Percentiles rank a stretch among this genome's conserved stretches.
phyloP scores from a whole-genome alignment of 1,140 invertebrate genomes.

The Bicyclus anynana region DNA sequence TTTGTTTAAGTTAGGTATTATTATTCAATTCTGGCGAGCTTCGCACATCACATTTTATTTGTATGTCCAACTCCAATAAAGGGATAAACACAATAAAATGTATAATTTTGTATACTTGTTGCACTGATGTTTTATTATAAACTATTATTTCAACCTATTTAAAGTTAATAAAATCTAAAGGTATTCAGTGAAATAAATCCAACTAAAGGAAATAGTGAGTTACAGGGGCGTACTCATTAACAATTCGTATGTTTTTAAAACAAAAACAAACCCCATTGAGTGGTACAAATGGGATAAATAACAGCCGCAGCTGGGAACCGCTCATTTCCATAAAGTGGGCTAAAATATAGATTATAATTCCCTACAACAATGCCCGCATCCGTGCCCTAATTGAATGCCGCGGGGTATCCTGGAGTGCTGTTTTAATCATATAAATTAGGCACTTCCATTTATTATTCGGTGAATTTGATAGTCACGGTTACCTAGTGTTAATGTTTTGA shows the following conservation, averaged over 20 bases:
- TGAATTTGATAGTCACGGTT: conserved; percentile 18
- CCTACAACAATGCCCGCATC: conserved; percentile 20
- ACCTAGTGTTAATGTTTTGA: background rate
- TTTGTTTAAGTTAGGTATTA: too few relatives aligned
- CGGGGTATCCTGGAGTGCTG: conserved; percentile 12
- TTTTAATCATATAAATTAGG: conserved; percentile 23
- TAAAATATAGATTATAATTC: conserved; percentile 10
- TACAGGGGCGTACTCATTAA: too few relatives aligned
- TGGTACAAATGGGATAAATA: background rate
- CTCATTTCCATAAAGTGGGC: conserved; percentile 4
- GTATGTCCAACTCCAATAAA: too few relatives aligned
- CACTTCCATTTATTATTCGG: conserved; percentile 25
- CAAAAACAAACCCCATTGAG: background rate
- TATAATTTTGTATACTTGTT: too few relatives aligned
- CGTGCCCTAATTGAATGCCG: conserved; percentile 12
- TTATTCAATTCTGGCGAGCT: too few relatives aligned
- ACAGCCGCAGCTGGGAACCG: background rate
- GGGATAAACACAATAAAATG: too few relatives aligned
- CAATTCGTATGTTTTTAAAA: background rate
- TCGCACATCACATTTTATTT: too few relatives aligned
- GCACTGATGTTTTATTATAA: too few relatives aligned
- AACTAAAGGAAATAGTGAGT: too few relatives aligned
- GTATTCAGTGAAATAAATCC: too few relatives aligned
- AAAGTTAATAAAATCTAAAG: too few relatives aligned
- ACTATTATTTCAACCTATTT: too few relatives aligned